These are phyloP conservation scores for Gymnoscelis rufifasciata DNA, from an alignment of 2,888 invertebrate species.

Conservation along the genomic window DNA sequence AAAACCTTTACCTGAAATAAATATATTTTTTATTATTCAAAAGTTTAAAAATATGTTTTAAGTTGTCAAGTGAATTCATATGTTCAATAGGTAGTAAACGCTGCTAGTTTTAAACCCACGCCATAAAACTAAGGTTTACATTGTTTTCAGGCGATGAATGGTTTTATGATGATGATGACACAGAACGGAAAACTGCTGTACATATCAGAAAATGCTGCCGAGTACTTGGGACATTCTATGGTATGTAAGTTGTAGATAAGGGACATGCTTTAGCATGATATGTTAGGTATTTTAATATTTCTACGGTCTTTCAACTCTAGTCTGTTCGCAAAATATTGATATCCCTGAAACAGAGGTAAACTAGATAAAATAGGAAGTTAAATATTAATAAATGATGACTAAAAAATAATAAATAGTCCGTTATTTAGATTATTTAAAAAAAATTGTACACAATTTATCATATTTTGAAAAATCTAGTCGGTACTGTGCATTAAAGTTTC, in stretches of 20 bases:
- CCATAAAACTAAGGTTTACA: slow-evolving; percentile 33
- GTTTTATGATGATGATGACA: slow-evolving; percentile 98
- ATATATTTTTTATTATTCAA: not conserved
- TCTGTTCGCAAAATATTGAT: too few species aligned
- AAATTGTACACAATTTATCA: too few species aligned
- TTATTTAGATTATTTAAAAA: too few species aligned
- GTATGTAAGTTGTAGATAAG: slow-evolving; percentile 4
- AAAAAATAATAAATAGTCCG: too few species aligned
- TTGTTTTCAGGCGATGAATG: slow-evolving; percentile 92
- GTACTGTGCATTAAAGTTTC: too few species aligned
- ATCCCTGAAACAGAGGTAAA: too few species aligned
- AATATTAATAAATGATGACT: too few species aligned
- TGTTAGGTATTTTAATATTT: too few species aligned
- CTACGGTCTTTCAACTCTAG: too few species aligned
- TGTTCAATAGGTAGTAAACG: not conserved
- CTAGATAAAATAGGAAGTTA: too few species aligned
- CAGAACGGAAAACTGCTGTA: slow-evolving; percentile 98
- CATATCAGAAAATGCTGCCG: slow-evolving; percentile 99
- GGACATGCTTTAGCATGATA: not conserved
- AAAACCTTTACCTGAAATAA: not conserved
- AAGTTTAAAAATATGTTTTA: not conserved
- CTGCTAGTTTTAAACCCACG: not conserved
- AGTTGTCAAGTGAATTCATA: slow-evolving; percentile 34
- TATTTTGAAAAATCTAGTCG: too few species aligned
- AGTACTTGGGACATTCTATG: slow-evolving; percentile 99